A percentile compares a stretch with the other conserved stretches of the same genome.
Conservation (phyloP, 1,140 invertebrate genomes). For the Periplaneta americana region DNA sequence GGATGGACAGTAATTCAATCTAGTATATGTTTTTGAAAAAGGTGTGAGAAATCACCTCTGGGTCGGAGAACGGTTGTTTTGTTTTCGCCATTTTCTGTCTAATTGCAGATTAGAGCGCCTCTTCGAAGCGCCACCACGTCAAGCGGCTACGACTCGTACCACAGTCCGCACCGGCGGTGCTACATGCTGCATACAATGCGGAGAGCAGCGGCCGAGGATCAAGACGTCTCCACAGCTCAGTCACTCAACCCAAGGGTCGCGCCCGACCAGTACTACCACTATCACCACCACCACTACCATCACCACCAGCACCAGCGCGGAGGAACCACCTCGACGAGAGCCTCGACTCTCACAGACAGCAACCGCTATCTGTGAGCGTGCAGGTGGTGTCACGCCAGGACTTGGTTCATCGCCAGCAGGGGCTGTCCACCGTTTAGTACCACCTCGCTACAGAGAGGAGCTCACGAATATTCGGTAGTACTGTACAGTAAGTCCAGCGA, state of each 20-base stretch:
- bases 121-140: slow-evolving; percentile 27
- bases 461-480: too few species aligned
- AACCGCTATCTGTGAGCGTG: slow-evolving; percentile 1
- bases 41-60: too few species aligned
- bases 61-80: slow-evolving; percentile 6
- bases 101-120: slow-evolving; percentile 11
- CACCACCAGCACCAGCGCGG: background rate
- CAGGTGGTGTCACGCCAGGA: background rate
- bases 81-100: slow-evolving; percentile 10
- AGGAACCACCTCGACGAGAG: background rate
- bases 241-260: too few species aligned
- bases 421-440: background rate
- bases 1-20: too few species aligned
- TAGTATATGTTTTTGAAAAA: too few species aligned
- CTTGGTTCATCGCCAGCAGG: background rate
- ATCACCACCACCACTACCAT: background rate
- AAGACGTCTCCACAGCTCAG: too few species aligned
- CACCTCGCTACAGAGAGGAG: background rate
- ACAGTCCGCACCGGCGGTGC: slow-evolving; percentile 32
- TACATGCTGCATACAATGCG: slow-evolving; percentile 29
- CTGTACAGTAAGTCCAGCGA: too few species aligned
- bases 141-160: slow-evolving; percentile 33
- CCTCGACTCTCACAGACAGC: background rate
- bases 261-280: background rate
- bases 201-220: background rate